Evolutionary conservation across 2,113 vertebrate species (phyloP), one percentile per base, ranked within the genome.

Genomic region (Lasiurus borealis): DNA sequence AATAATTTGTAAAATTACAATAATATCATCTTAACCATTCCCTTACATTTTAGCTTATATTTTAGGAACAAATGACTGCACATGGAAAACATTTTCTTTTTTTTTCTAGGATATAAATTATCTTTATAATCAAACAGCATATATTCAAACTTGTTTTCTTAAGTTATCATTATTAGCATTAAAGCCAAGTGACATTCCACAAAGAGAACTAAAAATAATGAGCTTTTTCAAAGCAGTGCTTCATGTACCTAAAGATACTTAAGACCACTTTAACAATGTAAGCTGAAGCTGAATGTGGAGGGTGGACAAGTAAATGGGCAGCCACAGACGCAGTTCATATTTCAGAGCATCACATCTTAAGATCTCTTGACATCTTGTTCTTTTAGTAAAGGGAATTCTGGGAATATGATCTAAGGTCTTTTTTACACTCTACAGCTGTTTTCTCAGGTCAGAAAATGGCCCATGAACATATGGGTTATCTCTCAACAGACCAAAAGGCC

Each of bases 1-100:
- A 76, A n/a, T 78, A 71, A 50, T 86, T 96, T 93, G 34, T 87
- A 92, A 86, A 75, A 31, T 90, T 78, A 83, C 46, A n/a, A 9
- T 50, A 25, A 80, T 16, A 52, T 9, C 8, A 75, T 75, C 6
- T 59, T 71, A 71, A 80, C 6, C 29, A 44, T 19, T 91, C 2
- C 15, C 16, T 83, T 69, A 86, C 81, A 44, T 71, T 72, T 36
- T 29, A 59, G 19, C 12, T 84, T 44, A 68, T 57, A 83, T 88
- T 73, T 93, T 8, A 80, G 25, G 9, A 34, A 36, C 4, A 83
- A 57, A 76, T 84, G 71, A 94, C 93, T 77, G 72, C 48, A 68
- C 0, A 12, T 27, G 10, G 4, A 31, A 82, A 83, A 44, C 46
- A 78, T 69, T 34, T 82, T 93, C 3, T 64, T 27, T 4, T 36